A percentile compares a stretch with the other conserved stretches of the same genome.
Evolutionary conservation across 2,797 vertebrate species (phyloP).

Genomic region (Pipistrellus pipistrellus): DNA sequence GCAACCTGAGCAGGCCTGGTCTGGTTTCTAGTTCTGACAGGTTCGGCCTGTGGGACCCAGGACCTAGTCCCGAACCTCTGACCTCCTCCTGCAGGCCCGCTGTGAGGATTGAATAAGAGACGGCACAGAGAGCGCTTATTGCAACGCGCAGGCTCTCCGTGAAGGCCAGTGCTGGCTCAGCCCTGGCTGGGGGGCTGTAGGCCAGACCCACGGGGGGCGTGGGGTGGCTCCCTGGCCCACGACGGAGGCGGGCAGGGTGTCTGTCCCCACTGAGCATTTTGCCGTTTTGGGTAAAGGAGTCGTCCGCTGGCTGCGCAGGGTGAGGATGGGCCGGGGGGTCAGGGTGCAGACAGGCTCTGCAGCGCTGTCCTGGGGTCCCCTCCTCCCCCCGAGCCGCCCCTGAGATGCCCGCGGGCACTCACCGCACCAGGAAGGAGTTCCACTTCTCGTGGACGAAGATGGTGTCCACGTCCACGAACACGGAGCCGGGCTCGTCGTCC

Average conservation of each 20-base stretch:
- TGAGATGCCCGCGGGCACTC: background rate
- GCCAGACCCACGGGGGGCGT: rapidly evolving
- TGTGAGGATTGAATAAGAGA: background rate
- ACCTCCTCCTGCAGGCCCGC: background rate
- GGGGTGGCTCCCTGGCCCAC: background rate
- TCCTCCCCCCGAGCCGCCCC: background rate
- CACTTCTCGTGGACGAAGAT: conserved; percentile 93
- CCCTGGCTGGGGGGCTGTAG: background rate
- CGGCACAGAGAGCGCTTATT: rapidly evolving
- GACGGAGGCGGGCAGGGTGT: background rate
- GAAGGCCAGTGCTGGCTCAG: background rate
- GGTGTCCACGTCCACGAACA: conserved; percentile 85
- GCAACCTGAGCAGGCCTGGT: background rate
- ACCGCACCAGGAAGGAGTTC: conserved; percentile 85
- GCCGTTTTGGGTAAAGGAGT: rapidly evolving
- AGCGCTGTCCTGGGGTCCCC: background rate
- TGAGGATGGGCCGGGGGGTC: background rate
- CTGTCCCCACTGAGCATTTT: background rate
- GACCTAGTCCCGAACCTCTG: background rate
- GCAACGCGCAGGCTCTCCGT: background rate
- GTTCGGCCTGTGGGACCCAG: background rate
- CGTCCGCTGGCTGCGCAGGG: background rate
- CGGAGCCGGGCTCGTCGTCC: conserved; percentile 78
- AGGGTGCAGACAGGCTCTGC: background rate
- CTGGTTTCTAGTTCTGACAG: background rate